Evolutionary conservation across 1,140 invertebrate species (phyloP).

Genomic region (Coptotermes formosanus): DNA sequence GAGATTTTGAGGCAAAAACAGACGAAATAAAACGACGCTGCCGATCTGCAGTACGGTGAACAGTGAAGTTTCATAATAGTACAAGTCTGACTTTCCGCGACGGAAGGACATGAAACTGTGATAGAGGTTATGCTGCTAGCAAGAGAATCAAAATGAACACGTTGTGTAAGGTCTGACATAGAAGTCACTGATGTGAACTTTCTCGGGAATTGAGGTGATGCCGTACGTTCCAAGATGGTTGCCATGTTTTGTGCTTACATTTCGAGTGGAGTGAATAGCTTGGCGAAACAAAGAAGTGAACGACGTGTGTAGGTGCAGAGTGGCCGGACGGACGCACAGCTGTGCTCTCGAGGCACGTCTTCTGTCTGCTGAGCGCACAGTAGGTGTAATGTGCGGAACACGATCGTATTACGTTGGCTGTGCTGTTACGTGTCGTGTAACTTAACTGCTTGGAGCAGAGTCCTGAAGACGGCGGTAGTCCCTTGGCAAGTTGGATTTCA

Average conservation of each 20-base stretch:
- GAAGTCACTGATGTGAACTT: neutral
- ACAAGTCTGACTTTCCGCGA: neutral
- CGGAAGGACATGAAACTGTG: neutral
- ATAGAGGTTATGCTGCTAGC: neutral
- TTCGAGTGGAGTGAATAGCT: neutral
- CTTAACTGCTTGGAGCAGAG: too few relatives aligned
- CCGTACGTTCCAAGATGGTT: neutral
- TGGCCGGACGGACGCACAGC: neutral
- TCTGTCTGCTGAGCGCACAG: too few relatives aligned
- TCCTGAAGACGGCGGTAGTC: too few relatives aligned
- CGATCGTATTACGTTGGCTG: too few relatives aligned
- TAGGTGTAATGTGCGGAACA: too few relatives aligned
- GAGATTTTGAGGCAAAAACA: neutral
- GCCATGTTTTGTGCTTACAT: neutral
- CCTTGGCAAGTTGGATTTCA: too few relatives aligned
- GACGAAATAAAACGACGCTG: neutral
- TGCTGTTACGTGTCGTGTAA: too few relatives aligned
- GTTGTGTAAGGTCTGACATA: neutral
- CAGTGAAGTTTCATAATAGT: neutral
- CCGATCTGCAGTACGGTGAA: neutral
- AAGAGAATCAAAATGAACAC: neutral
- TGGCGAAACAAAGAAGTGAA: neutral
- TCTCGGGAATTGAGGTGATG: neutral
- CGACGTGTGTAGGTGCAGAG: neutral
- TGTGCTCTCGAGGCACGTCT: neutral